phyloP scores from a whole-genome alignment of 2,797 vertebrate species.

The Botia kubotai region DNA sequence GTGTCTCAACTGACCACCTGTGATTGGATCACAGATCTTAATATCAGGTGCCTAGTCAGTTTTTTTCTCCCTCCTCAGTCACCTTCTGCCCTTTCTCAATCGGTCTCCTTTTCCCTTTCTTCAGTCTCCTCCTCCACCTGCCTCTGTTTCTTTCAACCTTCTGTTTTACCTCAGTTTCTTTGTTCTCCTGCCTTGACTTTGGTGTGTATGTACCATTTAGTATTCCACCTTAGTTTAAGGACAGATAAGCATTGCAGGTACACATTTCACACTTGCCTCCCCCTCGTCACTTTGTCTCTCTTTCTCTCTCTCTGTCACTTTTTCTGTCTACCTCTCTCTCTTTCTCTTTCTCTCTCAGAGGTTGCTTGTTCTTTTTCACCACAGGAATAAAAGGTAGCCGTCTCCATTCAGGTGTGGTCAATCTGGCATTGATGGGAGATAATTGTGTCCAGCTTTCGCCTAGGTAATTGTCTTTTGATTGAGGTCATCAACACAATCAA shows the following conservation, averaged over 20 bases:
- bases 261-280: constrained; percentile 59
- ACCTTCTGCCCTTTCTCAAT: no score
- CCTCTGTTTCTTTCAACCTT: background rate
- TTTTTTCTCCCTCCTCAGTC: no score
- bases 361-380: constrained; percentile 39
- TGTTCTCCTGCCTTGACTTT: constrained; percentile 28
- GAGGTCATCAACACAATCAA: constrained; percentile 97
- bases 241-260: constrained; percentile 65
- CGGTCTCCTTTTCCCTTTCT: no score
- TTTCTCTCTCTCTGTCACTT: background rate
- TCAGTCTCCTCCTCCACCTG: no score
- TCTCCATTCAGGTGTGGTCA: constrained; percentile 88
- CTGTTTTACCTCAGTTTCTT: constrained; percentile 4
- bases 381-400: constrained; percentile 72
- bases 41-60: no score
- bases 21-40: no score
- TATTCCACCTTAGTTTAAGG: constrained; percentile 59
- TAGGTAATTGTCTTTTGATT: constrained; percentile 98
- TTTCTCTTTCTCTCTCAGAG: background rate
- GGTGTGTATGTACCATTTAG: constrained; percentile 39
- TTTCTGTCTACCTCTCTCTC: background rate
- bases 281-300: background rate
- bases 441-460: constrained; percentile 85
- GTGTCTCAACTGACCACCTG: no score
- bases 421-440: constrained; percentile 83